Evolutionary conservation across 2,888 invertebrate species (phyloP), one percentile per base, ranked within the genome.

Genomic region (Clivina fossor): DNA sequence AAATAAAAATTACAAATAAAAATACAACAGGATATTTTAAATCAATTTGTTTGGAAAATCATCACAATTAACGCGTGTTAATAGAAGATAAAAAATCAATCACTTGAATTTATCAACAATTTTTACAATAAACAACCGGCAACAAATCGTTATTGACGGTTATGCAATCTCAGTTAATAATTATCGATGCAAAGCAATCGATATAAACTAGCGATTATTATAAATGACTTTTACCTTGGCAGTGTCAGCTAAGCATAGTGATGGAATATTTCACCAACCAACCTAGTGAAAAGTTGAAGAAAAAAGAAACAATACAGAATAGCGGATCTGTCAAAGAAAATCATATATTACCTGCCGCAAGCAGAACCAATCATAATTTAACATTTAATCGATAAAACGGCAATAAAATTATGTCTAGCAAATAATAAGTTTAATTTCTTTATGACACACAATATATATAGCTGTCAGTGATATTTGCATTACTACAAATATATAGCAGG

Each of bases 141-240:
- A n/a, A n/a, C n/a, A n/a, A n/a, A n/a, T n/a, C n/a, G n/a, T 7
- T 24, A 7, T 46, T 46, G 28, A 11, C n/a, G 15, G 19, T 50
- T 50, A 50, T 30, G 41, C 41, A 50, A 50, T 24, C 16, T 11
- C 26, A 13, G 32, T 13, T 41, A 50, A 41, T 50, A 38, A 38
- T 41, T 50, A 50, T 50, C 19, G 50, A n/a, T 24, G 41, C 41
- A 50, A 50, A 41, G 30, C 40, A 50, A 40, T 50, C 50, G 41
- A 50, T 40, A n/a, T n/a, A 50, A 50, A 50, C 40, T 50, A 30
- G 41, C 50, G 50, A 50, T 50, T 50, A 50, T 50, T 41, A 40
- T 50, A 50, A 50, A 50, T 50, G 38, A 22, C 28, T 50, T 50
- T 50, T 50, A 50, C 50, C 50, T 50, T 50, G 50, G 41, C 50